These are phyloP conservation scores for Manis pentadactyla DNA, from an alignment of 2,797 vertebrate species.

Conservation along the genomic window DNA sequence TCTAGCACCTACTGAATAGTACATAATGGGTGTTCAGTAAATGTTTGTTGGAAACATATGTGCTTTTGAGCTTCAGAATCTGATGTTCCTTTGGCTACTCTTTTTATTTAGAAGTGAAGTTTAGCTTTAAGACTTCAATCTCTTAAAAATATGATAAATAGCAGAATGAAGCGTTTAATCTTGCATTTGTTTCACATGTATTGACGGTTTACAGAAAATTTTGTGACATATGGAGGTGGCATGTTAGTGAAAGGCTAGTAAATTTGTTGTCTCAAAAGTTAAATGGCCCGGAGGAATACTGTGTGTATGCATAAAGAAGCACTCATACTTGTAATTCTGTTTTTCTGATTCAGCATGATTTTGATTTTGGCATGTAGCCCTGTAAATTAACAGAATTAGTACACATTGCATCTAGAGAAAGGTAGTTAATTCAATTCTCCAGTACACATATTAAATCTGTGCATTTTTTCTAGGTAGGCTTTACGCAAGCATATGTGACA, in stretches of 20 bases:
- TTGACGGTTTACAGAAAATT: constrained; percentile 44
- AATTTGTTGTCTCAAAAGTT: constrained; percentile 69
- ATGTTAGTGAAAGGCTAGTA: constrained; percentile 43
- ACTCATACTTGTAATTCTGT: constrained; percentile 70
- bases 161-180: neutral
- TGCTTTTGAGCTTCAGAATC: neutral
- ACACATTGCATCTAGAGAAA: constrained; percentile 62
- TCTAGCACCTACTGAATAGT: neutral
- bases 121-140: constrained; percentile 18
- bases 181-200: neutral
- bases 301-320: constrained; percentile 64
- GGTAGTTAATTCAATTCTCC: constrained; percentile 56
- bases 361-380: constrained; percentile 59
- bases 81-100: constrained; percentile 29
- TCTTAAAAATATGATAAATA: constrained; percentile 37
- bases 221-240: constrained; percentile 54
- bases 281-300: constrained; percentile 66
- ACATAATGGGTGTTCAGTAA: neutral
- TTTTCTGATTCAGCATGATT: constrained; percentile 72
- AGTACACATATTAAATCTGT: constrained; percentile 57
- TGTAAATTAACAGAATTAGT: constrained; percentile 73
- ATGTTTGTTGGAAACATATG: neutral
- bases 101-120: constrained; percentile 43
- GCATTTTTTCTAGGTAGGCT: constrained; percentile 5
- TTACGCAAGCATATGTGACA: neutral